A percentile compares a stretch with the other conserved stretches of the same genome.
Evolutionary conservation across 2,888 invertebrate genomes (phyloP).

Genomic region (Andrena dorsata): DNA sequence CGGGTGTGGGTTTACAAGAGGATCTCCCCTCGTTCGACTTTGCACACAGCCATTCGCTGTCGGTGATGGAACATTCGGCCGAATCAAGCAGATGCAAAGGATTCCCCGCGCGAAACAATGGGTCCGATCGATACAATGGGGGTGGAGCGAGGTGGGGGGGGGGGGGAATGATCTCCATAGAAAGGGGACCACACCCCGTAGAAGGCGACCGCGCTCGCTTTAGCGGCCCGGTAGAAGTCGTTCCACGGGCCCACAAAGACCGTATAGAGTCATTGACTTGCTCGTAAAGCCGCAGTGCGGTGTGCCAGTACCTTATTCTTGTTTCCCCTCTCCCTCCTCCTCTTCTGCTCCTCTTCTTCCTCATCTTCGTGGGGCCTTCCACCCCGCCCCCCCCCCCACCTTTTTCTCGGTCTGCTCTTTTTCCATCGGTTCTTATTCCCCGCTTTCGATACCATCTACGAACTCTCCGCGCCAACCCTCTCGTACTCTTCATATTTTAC

Average conservation of each 20-base stretch:
- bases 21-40: constrained; percentile 4
- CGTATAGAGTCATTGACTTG: constrained; percentile 75
- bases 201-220: constrained; percentile 66
- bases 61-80: constrained; percentile 51
- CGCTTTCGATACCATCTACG: constrained; percentile 76
- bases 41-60: constrained; percentile 18
- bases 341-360: constrained; percentile 35
- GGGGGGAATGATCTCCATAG: constrained; percentile 75
- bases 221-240: constrained; percentile 61
- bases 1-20: not conserved
- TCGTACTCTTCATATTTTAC: constrained; percentile 76
- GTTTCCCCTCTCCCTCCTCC: constrained; percentile 54
- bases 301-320: constrained; percentile 66
- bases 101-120: constrained; percentile 65
- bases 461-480: constrained; percentile 66
- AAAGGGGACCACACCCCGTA: constrained; percentile 76
- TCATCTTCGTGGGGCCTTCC: constrained; percentile 35
- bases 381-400: constrained; percentile 34
- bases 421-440: constrained; percentile 73
- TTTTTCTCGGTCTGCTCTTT: constrained; percentile 64
- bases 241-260: constrained; percentile 60
- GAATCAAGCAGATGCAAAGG: constrained; percentile 65
- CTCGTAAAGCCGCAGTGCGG: constrained; percentile 74
- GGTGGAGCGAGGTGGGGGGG: constrained; percentile 33
- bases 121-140: constrained; percentile 62